A percentile compares a stretch with the other conserved stretches of the same genome.
Evolutionary conservation across 1,140 invertebrate species (phyloP).

Genomic region (Agrilus planipennis): DNA sequence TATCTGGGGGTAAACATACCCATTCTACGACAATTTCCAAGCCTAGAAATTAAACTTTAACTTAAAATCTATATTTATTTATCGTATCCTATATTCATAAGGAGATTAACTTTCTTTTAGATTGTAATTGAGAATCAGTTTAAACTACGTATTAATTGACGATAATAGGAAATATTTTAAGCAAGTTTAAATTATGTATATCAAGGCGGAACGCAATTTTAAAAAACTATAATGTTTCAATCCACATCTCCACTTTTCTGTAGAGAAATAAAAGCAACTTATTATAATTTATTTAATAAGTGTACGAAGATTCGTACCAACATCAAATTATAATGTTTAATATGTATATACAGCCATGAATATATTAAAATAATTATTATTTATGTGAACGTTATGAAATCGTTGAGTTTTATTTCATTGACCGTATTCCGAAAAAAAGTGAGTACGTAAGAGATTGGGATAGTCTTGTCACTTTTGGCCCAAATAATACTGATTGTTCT

Average conservation of each 20-base stretch:
- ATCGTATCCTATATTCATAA: no score
- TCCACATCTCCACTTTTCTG: no score
- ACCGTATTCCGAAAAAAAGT: conserved; percentile 15
- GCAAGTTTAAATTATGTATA: no score
- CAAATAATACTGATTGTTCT: conserved; percentile 28
- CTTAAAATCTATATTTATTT: no score
- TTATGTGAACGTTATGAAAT: conserved; percentile 22
- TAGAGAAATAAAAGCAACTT: neutral
- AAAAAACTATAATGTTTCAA: no score
- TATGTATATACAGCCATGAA: conserved; percentile 29
- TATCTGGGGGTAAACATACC: conserved; percentile 75
- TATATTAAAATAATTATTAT: conserved; percentile 33
- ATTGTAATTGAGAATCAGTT: no score
- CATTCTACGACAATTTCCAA: conserved; percentile 30
- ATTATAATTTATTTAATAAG: conserved; percentile 19
- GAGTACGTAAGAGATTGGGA: conserved; percentile 14
- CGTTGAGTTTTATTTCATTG: conserved; percentile 27
- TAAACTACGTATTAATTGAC: no score
- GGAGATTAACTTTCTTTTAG: no score
- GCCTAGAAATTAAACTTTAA: conserved; percentile 1
- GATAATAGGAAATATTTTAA: no score
- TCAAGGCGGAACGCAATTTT: no score
- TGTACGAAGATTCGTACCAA: conserved; percentile 30
- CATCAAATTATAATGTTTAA: conserved; percentile 25
- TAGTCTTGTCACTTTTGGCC: conserved; percentile 14